Conservation (phyloP, 2,113 vertebrate genomes). For the Clarias macrocephalus region DNA sequence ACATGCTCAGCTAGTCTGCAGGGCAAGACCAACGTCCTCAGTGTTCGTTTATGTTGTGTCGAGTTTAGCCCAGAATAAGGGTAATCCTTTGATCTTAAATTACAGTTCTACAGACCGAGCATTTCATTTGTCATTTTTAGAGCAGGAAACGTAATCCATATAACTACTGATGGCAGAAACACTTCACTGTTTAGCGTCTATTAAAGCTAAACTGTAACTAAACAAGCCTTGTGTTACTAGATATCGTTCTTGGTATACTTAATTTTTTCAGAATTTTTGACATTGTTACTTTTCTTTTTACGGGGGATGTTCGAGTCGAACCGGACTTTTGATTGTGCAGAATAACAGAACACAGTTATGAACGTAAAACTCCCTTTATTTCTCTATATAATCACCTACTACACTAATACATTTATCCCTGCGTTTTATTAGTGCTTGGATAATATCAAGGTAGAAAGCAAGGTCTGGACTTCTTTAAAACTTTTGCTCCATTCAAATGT, state of each 20-base stretch:
- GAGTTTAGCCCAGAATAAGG: not conserved
- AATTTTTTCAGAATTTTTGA: not conserved
- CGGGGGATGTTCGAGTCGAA: no score
- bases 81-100: not conserved
- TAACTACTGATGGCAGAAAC: not conserved
- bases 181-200: not conserved
- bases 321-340: no score
- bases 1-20: constrained; percentile 32
- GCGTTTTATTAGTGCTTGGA: no score
- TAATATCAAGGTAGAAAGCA: no score
- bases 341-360: no score
- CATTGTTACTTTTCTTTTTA: not conserved
- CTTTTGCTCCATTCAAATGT: no score
- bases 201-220: not conserved
- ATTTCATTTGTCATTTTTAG: not conserved
- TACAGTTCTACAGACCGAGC: not conserved
- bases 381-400: no score
- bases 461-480: no score
- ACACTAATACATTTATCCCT: no score
- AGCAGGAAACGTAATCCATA: not conserved
- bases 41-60: not conserved
- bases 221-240: not conserved
- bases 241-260: not conserved
- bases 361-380: no score
- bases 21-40: constrained; percentile 1